Percentiles rank a stretch among this genome's conserved stretches.
phyloP scores from a whole-genome alignment of 2,113 vertebrate species.

The Bagarius yarrelli region DNA sequence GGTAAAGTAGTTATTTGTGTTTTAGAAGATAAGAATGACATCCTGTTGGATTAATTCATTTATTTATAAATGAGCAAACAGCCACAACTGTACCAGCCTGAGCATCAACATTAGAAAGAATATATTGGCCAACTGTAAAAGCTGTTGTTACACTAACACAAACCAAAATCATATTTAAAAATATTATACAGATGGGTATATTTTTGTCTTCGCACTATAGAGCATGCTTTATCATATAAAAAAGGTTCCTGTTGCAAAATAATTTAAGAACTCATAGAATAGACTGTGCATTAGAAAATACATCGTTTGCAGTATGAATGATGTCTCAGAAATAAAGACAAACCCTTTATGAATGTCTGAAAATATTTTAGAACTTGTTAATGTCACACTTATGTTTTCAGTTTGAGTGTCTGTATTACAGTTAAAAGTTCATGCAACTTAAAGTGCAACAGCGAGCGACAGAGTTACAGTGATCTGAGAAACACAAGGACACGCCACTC shows the following conservation, averaged over 20 bases:
- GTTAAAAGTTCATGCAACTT: slow-evolving; percentile 48
- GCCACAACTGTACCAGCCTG: background rate
- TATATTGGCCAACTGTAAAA: too few relatives aligned
- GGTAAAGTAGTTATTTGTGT: background rate
- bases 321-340: background rate
- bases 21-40: background rate
- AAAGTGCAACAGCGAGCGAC: slow-evolving; percentile 48
- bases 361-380: background rate
- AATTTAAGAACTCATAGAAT: background rate
- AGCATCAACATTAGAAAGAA: background rate
- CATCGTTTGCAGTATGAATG: background rate
- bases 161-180: too few relatives aligned
- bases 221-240: too few relatives aligned
- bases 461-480: slow-evolving; percentile 56
- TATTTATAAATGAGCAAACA: background rate
- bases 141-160: too few relatives aligned
- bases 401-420: slow-evolving; percentile 47
- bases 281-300: background rate
- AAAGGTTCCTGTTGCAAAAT: too few relatives aligned
- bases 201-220: too few relatives aligned
- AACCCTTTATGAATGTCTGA: background rate
- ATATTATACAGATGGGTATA: too few relatives aligned
- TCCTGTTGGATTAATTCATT: background rate
- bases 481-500: slow-evolving; percentile 51
- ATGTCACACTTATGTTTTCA: slow-evolving; percentile 20